Percentiles rank a stretch among this genome's conserved stretches.
Evolutionary conservation across 2,888 invertebrate species (phyloP).

Genomic region (Thymelicus acteon): DNA sequence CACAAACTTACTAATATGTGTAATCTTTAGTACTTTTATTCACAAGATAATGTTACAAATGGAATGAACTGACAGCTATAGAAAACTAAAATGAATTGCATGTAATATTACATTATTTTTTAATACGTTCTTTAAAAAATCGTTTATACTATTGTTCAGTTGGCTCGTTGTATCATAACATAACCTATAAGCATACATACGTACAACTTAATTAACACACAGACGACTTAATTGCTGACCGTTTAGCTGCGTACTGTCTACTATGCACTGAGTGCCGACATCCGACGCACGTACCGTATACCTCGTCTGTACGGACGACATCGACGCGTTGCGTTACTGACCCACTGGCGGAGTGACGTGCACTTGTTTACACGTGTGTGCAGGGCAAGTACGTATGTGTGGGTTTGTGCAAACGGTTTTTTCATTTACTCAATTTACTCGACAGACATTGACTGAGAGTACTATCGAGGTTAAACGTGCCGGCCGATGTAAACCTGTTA

Average conservation of each 20-base stretch:
- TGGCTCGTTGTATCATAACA: no score
- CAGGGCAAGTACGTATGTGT: neutral
- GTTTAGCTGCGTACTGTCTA: neutral
- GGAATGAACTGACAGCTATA: no score
- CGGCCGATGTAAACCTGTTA: no score
- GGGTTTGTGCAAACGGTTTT: neutral
- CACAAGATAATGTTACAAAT: no score
- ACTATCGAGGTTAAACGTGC: neutral
- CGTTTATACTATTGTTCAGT: no score
- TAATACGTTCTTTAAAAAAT: no score
- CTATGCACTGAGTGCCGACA: neutral
- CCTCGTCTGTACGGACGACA: constrained; percentile 57
- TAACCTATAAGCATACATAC: neutral
- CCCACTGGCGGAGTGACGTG: constrained; percentile 48
- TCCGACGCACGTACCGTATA: constrained; percentile 17
- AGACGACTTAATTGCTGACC: constrained; percentile 25
- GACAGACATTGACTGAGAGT: neutral
- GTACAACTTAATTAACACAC: constrained; percentile 27
- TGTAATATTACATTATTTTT: no score
- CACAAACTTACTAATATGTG: no score
- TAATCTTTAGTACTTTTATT: no score
- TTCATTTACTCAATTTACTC: neutral
- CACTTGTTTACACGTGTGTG: constrained; percentile 12
- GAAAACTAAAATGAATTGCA: no score
- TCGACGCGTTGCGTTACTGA: constrained; percentile 63